Evolutionary conservation across 2,888 invertebrate species (phyloP).

Genomic region (Drosophila demipolita): DNA sequence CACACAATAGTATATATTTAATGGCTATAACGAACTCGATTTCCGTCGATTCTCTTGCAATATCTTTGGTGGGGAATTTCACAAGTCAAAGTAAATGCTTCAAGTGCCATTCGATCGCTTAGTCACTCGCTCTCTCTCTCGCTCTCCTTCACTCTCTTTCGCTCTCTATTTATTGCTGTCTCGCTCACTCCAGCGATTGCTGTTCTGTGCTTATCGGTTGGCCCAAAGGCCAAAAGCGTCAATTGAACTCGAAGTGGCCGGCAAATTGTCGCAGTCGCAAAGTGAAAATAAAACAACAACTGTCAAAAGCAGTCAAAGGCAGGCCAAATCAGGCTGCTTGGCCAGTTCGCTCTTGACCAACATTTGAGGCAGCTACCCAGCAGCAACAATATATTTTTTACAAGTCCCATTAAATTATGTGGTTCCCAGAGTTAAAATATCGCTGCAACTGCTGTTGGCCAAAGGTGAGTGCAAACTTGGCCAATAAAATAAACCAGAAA

Average conservation of each 20-base stretch:
- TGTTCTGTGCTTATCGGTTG: slow-evolving; percentile 51
- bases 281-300: slow-evolving; percentile 34
- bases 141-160: not conserved
- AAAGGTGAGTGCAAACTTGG: slow-evolving; percentile 23
- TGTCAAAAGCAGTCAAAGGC: not conserved
- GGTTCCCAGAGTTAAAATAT: slow-evolving; percentile 12
- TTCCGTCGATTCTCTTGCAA: slow-evolving; percentile 30
- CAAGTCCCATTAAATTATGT: slow-evolving; percentile 27
- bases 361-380: slow-evolving; percentile 45
- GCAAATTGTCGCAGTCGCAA: slow-evolving; percentile 39
- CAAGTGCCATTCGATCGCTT: slow-evolving; percentile 11
- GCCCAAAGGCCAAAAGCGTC: slow-evolving; percentile 45
- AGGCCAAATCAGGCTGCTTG: not conserved
- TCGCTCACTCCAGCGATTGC: slow-evolving; percentile 11
- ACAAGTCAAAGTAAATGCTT: slow-evolving; percentile 52
- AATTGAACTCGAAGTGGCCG: slow-evolving; percentile 39
- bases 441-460: slow-evolving; percentile 25
- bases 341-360: slow-evolving; percentile 59
- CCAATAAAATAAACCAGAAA: not conserved
- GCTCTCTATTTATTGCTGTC: not conserved
- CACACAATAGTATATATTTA: slow-evolving; percentile 13
- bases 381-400: slow-evolving; percentile 12
- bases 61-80: slow-evolving; percentile 36
- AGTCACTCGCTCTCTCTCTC: not conserved
- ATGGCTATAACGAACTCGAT: slow-evolving; percentile 54